Conservation (phyloP, 2,113 vertebrate genomes). For the Channa argus region DNA sequence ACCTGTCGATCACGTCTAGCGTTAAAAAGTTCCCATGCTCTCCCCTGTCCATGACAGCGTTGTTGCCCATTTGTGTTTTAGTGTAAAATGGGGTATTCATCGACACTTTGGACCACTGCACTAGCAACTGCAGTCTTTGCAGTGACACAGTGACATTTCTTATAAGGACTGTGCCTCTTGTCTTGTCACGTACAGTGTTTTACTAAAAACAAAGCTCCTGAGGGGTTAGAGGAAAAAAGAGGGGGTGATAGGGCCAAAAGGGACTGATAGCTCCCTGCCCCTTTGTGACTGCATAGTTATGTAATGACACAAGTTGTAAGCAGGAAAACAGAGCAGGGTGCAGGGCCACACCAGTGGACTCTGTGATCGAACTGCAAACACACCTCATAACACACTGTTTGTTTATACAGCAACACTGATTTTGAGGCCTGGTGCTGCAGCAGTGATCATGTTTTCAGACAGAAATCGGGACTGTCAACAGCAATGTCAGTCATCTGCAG, state of each 20-base stretch:
- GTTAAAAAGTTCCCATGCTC: too few species aligned
- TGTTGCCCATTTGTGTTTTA: too few species aligned
- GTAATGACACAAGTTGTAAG: constrained; percentile 46
- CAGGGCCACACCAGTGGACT: background rate
- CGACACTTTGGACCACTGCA: too few species aligned
- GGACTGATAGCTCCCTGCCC: constrained; percentile 58
- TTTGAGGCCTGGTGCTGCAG: background rate
- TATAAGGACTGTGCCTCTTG: constrained; percentile 16
- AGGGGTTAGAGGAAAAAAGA: constrained; percentile 13
- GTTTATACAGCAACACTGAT: constrained; percentile 34
- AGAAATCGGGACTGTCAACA: constrained; percentile 13
- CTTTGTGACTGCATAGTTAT: constrained; percentile 47
- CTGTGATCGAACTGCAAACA: constrained; percentile 1
- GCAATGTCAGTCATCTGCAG: background rate
- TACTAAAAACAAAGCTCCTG: constrained; percentile 20
- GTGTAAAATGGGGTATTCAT: too few species aligned
- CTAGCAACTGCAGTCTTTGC: too few species aligned
- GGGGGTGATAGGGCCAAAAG: constrained; percentile 50
- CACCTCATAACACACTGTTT: constrained; percentile 19
- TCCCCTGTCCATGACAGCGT: too few species aligned
- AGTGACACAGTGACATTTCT: background rate
- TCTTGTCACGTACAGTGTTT: too few species aligned
- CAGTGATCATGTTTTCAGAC: background rate
- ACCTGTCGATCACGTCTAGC: too few species aligned
- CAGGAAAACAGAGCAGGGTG: constrained; percentile 3